Base-by-base conservation (phyloP, 2,888 invertebrate species). In the Thera obeliscata region DNA sequence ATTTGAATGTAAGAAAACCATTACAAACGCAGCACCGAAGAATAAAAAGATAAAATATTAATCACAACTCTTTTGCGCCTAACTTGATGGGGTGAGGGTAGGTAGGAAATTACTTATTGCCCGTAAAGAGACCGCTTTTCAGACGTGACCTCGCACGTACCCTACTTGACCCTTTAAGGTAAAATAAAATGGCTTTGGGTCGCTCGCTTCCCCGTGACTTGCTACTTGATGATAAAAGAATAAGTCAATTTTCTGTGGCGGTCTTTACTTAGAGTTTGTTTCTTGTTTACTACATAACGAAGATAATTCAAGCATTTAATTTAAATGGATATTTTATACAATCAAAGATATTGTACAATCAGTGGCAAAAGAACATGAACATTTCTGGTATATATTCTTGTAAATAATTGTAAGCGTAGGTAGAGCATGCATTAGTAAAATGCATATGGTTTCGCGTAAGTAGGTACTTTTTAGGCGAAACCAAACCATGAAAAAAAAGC, bases 41-140 rank as follows among this genome's bases (percentile, higher is more conserved):
- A 70, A 70, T 71, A 70, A 41, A 65, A 73, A 70, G 74, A 74
- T 78, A 75, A 75, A 80, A 78, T 78, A 82, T 83, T 77, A 80
- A 80, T 78, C 78, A 75, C 66, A 75, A 76, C 69, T 75, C 74
- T 78, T 76, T 78, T 75, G 71, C 72, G 69, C 73, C 70, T 72
- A 75, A 76, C 75, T 76, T 73, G 73, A 72, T 75, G 71, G 74
- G 76, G 78, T 68, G 71, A 74, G 75, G 76, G 78, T 76, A 75
- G 77, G 77, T 75, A 75, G 78, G 76, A 83, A 82, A 82, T 82
- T 81, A 80, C 80, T 75, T 82, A 83, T 79, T 78, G 80, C 77
- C 78, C 76, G 76, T 76, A 78, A 79, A 77, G 72, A 76, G 76
- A 73, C 76, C 76, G 78, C 79, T 80, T 82, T 77, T 82, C 78